phyloP scores from a whole-genome alignment of 2,113 vertebrate genomes.

The Myodes glareolus region DNA sequence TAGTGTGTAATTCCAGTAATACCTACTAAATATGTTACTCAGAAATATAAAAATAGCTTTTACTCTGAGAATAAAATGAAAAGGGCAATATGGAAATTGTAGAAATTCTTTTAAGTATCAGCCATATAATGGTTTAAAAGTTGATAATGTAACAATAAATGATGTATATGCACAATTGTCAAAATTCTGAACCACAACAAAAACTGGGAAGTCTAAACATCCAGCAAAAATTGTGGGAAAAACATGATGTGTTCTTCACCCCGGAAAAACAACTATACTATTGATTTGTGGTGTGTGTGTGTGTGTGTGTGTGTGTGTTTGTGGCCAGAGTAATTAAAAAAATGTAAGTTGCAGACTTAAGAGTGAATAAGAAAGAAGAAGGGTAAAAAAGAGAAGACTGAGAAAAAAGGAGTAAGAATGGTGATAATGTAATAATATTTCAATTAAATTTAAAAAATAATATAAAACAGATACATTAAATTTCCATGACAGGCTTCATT shows the following conservation, averaged over 20 bases:
- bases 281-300: not conserved
- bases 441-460: not conserved
- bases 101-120: not conserved
- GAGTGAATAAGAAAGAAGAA: not conserved
- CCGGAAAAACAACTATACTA: not conserved
- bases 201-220: not conserved
- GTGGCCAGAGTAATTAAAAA: not conserved
- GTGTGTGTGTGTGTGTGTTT: not conserved
- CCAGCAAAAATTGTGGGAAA: not conserved
- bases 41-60: not conserved
- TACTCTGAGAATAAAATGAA: not conserved
- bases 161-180: not conserved
- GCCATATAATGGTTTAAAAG: not conserved
- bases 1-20: not conserved
- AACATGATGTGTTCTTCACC: not conserved
- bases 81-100: not conserved
- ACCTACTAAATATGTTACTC: not conserved
- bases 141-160: not conserved
- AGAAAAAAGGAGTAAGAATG: not conserved
- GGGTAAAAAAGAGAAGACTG: not conserved
- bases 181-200: constrained; percentile 9
- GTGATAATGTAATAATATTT: not conserved
- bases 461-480: not conserved
- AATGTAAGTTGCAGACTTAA: not conserved
- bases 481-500: not conserved